Evolutionary conservation across 1,140 invertebrate genomes (phyloP).

Genomic region (Diorhabda elongata): DNA sequence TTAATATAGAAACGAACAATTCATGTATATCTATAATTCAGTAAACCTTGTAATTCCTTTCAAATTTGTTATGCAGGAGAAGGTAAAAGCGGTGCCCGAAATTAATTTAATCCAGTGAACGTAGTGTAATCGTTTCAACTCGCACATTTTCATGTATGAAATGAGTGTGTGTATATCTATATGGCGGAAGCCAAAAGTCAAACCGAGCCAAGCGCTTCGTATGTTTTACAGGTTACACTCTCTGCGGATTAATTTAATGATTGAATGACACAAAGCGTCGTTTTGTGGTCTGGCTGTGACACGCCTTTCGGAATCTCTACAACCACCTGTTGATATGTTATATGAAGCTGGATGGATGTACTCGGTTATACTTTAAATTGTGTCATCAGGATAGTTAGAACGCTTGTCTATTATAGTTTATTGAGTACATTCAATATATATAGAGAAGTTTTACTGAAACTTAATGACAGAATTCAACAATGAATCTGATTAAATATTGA

Average conservation of each 20-base stretch:
- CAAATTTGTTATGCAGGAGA: no score
- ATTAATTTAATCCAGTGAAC: background rate
- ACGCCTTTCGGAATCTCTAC: conserved; percentile 25
- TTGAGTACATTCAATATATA: no score
- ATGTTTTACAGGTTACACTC: conserved; percentile 14
- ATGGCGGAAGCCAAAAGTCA: background rate
- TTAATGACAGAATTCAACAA: no score
- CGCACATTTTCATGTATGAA: background rate
- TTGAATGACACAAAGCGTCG: conserved; percentile 39
- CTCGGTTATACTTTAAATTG: no score
- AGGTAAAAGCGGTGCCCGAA: background rate
- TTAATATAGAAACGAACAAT: no score
- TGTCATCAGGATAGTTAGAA: no score
- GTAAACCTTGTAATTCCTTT: no score
- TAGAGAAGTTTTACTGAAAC: no score
- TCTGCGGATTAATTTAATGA: conserved; percentile 39
- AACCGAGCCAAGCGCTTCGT: background rate
- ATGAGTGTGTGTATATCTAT: background rate
- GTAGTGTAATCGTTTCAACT: background rate
- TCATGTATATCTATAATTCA: no score
- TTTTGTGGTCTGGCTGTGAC: conserved; percentile 29
- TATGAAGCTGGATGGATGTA: background rate
- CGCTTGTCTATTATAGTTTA: no score
- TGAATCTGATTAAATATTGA: no score
- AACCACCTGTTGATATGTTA: conserved; percentile 36